These are phyloP conservation scores for Phaedon cochleariae DNA, from an alignment of 2,888 invertebrate genomes.

Conservation along the genomic window DNA sequence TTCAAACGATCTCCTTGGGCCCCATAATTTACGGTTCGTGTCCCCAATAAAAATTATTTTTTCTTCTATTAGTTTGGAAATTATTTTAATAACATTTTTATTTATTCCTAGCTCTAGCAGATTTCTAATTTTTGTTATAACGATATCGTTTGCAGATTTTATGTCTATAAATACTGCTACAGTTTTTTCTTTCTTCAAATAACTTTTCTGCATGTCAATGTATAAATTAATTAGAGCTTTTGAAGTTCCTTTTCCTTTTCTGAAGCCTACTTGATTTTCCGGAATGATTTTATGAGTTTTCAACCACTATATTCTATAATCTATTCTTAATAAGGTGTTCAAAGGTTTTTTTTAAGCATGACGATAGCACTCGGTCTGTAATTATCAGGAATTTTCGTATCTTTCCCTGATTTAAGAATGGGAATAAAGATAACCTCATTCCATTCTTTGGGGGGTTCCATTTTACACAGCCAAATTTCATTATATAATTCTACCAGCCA, in stretches of 20 bases:
- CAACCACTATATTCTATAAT: slow-evolving; percentile 10
- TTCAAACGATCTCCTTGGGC: background rate
- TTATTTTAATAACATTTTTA: background rate
- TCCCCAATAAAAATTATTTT: background rate
- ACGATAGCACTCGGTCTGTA: too few species aligned
- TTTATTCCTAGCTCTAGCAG: background rate
- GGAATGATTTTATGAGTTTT: slow-evolving; percentile 6
- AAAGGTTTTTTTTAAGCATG: too few species aligned
- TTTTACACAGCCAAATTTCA: too few species aligned
- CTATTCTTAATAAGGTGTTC: slow-evolving; percentile 14
- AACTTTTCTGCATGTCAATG: background rate
- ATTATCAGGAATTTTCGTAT: too few species aligned
- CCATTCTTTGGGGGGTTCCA: too few species aligned
- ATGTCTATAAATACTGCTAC: slow-evolving; percentile 9
- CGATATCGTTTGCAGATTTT: slow-evolving; percentile 13
- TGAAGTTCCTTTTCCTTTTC: slow-evolving; percentile 9
- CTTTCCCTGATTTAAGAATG: too few species aligned
- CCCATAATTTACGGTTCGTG: background rate
- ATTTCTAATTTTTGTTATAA: background rate
- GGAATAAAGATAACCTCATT: too few species aligned
- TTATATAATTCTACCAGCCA: too few species aligned
- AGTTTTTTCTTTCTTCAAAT: background rate
- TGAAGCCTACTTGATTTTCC: slow-evolving; percentile 13
- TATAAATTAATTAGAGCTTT: background rate
- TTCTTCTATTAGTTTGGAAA: background rate